Conservation (phyloP, 2,888 invertebrate species). For the Hirtodrosophila alboralis region DNA sequence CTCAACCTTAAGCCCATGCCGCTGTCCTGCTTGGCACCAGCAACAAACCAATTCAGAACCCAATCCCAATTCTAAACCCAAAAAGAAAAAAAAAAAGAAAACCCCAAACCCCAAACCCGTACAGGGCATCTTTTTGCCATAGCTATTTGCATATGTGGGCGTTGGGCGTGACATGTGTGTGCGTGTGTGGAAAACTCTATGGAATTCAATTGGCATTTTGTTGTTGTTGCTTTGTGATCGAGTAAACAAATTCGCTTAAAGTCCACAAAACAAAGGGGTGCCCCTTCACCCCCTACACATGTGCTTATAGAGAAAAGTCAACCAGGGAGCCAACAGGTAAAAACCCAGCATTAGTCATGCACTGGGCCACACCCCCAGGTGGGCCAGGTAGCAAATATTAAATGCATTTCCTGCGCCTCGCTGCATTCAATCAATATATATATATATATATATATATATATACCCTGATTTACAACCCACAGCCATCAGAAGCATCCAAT, state of each 20-base stretch:
- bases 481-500: background rate
- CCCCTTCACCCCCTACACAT: conserved; percentile 39
- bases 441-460: no score
- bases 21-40: background rate
- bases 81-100: no score
- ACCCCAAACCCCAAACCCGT: conserved; percentile 17
- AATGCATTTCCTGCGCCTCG: conserved; percentile 46
- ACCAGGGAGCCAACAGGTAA: conserved; percentile 47
- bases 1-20: background rate
- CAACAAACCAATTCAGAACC: conserved; percentile 25
- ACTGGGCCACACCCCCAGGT: conserved; percentile 20
- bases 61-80: conserved; percentile 1
- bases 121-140: conserved; percentile 56
- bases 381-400: conserved; percentile 52
- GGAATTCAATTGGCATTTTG: conserved; percentile 72
- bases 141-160: conserved; percentile 75
- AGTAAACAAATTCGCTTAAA: conserved; percentile 75
- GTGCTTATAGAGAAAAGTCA: conserved; percentile 42
- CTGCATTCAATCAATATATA: conserved; percentile 46
- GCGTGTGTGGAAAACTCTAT: conserved; percentile 60
- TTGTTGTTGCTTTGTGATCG: conserved; percentile 53
- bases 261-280: conserved; percentile 66
- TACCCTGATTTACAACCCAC: background rate
- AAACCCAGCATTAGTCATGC: conserved; percentile 53
- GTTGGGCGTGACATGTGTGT: conserved; percentile 39